These are phyloP conservation scores for Eugnorisma glareosa DNA, from an alignment of 2,888 invertebrate genomes.

Conservation along the genomic window DNA sequence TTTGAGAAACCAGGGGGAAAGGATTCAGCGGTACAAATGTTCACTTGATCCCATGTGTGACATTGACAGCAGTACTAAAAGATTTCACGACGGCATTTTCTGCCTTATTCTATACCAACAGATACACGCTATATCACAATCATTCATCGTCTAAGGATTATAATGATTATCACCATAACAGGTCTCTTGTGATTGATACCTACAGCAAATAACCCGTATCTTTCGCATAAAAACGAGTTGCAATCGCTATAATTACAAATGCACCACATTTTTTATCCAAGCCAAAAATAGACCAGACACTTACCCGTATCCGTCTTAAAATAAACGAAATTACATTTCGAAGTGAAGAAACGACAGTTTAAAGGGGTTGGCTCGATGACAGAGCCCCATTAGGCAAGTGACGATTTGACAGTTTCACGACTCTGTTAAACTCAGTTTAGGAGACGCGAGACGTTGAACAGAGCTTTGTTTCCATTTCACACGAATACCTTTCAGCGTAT, in stretches of 20 bases:
- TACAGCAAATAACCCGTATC: conserved; percentile 8
- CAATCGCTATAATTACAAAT: conserved; percentile 53
- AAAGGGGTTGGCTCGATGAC: conserved; percentile 86
- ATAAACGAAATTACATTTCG: conserved; percentile 72
- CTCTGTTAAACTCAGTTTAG: conserved; percentile 72
- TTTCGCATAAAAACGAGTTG: conserved; percentile 30
- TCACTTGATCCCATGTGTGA: conserved; percentile 3
- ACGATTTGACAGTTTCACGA: conserved; percentile 85
- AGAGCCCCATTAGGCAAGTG: conserved; percentile 87
- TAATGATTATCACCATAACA: conserved; percentile 26
- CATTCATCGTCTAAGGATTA: conserved; percentile 16
- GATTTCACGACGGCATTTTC: conserved; percentile 1
- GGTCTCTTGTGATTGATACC: conserved; percentile 18
- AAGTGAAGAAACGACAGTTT: conserved; percentile 85
- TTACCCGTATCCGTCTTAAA: conserved; percentile 72
- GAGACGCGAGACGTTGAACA: conserved; percentile 76
- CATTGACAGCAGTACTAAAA: neutral
- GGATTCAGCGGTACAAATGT: conserved; percentile 18
- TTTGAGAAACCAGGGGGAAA: conserved; percentile 20
- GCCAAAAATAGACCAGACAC: conserved; percentile 67
- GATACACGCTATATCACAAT: neutral
- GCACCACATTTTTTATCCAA: conserved; percentile 49
- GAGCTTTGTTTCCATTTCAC: conserved; percentile 80
- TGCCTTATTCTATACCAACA: neutral
- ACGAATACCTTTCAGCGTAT: conserved; percentile 81